Evolutionary conservation across 2,797 vertebrate genomes (phyloP).

Genomic region (Sebastes reedi): DNA sequence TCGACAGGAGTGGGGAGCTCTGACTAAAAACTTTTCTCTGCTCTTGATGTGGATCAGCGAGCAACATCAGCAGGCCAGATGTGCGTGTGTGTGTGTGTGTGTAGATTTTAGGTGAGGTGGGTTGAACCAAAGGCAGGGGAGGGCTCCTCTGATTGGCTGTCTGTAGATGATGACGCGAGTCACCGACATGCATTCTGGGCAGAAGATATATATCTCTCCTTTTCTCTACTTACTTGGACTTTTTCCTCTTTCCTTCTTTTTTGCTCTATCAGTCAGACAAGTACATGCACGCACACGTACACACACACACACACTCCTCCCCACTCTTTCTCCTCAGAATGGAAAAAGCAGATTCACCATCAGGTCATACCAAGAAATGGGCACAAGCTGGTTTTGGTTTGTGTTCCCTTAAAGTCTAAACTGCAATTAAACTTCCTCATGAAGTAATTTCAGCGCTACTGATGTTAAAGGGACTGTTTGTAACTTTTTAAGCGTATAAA

Average conservation of each 20-base stretch:
- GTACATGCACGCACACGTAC: neutral
- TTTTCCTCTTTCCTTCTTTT: neutral
- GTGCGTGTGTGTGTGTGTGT: conserved; percentile 14
- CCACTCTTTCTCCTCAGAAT: neutral
- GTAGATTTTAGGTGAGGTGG: neutral
- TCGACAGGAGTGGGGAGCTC: neutral
- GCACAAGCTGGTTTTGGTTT: conserved; percentile 6
- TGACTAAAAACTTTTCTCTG: conserved; percentile 4
- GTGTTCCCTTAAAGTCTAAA: neutral
- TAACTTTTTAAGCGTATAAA: no score
- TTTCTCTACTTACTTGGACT: neutral
- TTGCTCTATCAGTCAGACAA: neutral
- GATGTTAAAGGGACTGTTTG: no score
- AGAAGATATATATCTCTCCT: neutral
- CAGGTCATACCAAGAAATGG: conserved; percentile 15
- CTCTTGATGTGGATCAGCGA: conserved; percentile 9
- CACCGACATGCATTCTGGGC: neutral
- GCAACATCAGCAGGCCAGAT: conserved; percentile 50
- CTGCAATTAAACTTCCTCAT: neutral
- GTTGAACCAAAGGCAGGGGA: neutral
- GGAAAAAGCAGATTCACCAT: conserved; percentile 52
- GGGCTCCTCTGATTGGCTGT: conserved; percentile 26
- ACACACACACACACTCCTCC: neutral
- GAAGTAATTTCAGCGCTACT: neutral
- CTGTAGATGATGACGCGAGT: conserved; percentile 11